Evolutionary conservation across 2,113 vertebrate species (phyloP).

Genomic region (Anolis sagrei): DNA sequence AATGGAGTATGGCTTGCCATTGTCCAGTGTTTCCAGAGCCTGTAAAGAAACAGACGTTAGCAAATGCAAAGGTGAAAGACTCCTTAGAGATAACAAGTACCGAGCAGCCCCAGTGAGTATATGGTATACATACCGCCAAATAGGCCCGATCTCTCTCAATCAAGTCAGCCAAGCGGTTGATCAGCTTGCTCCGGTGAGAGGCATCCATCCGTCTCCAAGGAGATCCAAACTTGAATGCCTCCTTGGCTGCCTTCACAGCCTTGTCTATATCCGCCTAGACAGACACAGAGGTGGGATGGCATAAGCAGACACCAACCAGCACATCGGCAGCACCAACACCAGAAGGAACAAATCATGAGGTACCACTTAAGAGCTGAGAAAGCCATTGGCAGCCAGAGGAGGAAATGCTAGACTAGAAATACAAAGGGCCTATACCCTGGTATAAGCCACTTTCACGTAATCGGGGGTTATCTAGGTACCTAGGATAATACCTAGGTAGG

Average conservation of each 20-base stretch:
- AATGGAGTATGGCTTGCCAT: conserved; percentile 91
- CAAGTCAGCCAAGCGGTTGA: conserved; percentile 87
- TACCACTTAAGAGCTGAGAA: background rate
- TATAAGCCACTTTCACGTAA: background rate
- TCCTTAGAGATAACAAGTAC: background rate
- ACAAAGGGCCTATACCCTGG: background rate
- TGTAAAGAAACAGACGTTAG: conserved; percentile 52
- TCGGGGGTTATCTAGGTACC: background rate
- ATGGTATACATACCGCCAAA: conserved; percentile 83
- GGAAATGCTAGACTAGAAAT: background rate
- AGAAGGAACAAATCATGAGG: background rate
- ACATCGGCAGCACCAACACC: background rate
- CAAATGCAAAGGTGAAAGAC: no score
- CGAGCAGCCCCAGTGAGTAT: background rate
- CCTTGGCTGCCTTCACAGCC: conserved; percentile 88
- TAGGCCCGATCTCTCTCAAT: conserved; percentile 92
- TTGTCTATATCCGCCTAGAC: conserved; percentile 90
- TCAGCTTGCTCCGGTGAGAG: conserved; percentile 86
- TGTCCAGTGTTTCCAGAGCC: conserved; percentile 96
- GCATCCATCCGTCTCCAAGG: conserved; percentile 95
- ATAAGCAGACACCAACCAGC: background rate
- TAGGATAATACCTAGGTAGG: no score
- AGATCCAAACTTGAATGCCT: conserved; percentile 90
- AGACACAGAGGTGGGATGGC: background rate
- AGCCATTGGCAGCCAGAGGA: background rate